phyloP scores from a whole-genome alignment of 2,797 vertebrate genomes.

The Amniataba percoides region DNA sequence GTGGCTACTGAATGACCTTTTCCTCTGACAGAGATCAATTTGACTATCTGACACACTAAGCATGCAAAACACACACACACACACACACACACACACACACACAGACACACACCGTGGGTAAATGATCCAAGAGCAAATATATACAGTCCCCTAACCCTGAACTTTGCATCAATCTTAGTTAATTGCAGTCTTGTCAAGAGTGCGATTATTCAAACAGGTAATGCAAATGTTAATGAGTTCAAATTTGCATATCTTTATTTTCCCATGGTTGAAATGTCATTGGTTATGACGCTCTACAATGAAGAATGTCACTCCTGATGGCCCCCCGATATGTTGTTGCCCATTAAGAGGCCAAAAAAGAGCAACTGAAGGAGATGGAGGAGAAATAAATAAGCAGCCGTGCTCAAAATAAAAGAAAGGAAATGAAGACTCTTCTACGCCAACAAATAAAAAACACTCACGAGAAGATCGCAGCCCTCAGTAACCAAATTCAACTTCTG shows the following conservation, averaged over 20 bases:
- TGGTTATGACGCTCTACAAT: constrained; percentile 96
- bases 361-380: constrained; percentile 58
- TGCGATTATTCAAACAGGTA: constrained; percentile 98
- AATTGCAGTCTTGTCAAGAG: constrained; percentile 98
- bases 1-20: constrained; percentile 70
- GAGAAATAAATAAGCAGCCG: constrained; percentile 64
- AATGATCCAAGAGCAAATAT: constrained; percentile 79
- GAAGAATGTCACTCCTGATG: constrained; percentile 97
- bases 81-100: constrained; percentile 41
- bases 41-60: constrained; percentile 61
- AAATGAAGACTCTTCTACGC: constrained; percentile 17
- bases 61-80: constrained; percentile 36
- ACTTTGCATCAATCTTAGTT: constrained; percentile 99
- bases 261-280: constrained; percentile 99
- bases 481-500: constrained; percentile 16
- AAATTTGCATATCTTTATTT: constrained; percentile 99
- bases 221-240: constrained; percentile 99
- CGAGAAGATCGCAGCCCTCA: background rate
- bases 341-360: constrained; percentile 90
- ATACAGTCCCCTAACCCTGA: constrained; percentile 90
- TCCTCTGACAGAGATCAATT: constrained; percentile 74
- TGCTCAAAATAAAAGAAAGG: constrained; percentile 29
- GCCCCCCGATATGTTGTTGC: constrained; percentile 93
- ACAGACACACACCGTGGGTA: constrained; percentile 45
- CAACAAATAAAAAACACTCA: constrained; percentile 37